phyloP scores from a whole-genome alignment of 2,113 vertebrate genomes.

The Lontra canadensis region DNA sequence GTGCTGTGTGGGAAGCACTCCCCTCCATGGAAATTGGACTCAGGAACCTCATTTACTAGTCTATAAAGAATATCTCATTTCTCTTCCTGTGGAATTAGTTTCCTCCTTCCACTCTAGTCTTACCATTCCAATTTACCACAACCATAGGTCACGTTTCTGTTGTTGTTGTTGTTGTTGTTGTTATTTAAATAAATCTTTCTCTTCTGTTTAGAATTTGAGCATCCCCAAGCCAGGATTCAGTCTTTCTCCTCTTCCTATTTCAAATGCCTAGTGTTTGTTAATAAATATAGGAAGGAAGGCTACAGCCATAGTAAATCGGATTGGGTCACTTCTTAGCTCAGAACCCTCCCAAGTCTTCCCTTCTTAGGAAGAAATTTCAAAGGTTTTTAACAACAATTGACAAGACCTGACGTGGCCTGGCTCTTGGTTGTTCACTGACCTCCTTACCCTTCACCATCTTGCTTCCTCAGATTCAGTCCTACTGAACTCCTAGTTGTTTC shows the following conservation, averaged over 20 bases:
- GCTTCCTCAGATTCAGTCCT: not conserved
- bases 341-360: not conserved
- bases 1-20: not conserved
- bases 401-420: not conserved
- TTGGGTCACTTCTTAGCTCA: not conserved
- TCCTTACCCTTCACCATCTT: not conserved
- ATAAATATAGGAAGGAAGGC: not conserved
- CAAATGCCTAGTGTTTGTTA: not conserved
- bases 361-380: constrained; percentile 24
- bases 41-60: not conserved
- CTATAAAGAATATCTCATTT: constrained; percentile 15
- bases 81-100: not conserved
- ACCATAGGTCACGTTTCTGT: not conserved
- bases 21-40: not conserved
- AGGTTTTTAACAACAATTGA: not conserved
- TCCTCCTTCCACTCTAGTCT: not conserved
- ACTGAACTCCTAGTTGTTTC: not conserved
- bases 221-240: not conserved
- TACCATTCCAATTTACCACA: not conserved
- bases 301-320: not conserved
- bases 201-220: constrained; percentile 22
- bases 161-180: not conserved
- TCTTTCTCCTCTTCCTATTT: not conserved
- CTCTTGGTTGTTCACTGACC: not conserved
- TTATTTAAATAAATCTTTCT: not conserved